Evolutionary conservation across 2,888 invertebrate species (phyloP).

Genomic region (Phengaris arion): DNA sequence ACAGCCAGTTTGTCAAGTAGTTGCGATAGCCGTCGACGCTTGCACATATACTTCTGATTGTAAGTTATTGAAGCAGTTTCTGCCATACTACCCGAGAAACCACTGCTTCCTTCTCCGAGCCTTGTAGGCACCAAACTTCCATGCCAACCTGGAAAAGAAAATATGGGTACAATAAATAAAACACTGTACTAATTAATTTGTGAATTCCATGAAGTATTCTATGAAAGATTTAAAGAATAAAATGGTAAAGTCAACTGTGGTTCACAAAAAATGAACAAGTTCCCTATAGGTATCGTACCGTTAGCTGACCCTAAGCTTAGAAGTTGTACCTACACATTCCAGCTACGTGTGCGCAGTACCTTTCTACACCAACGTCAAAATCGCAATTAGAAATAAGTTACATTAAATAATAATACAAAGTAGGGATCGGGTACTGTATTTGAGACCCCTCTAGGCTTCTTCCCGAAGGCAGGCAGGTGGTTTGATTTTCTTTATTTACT

Average conservation of each 20-base stretch:
- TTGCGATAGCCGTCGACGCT: constrained; percentile 88
- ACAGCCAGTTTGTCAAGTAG: constrained; percentile 86
- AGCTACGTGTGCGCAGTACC: not conserved
- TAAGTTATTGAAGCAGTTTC: constrained; percentile 61
- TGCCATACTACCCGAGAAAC: constrained; percentile 66
- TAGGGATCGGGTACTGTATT: not conserved
- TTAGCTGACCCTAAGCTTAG: not conserved
- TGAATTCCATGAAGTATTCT: not conserved
- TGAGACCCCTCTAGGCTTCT: not conserved
- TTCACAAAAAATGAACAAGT: not conserved
- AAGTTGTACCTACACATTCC: not conserved
- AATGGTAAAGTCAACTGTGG: not conserved
- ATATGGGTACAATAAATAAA: not conserved
- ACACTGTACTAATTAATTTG: not conserved
- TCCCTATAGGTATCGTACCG: not conserved
- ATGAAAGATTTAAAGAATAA: not conserved
- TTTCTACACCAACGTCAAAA: not conserved
- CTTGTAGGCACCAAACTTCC: constrained; percentile 48
- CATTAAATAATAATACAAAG: not conserved
- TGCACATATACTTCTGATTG: constrained; percentile 77
- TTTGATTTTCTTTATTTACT: constrained; percentile 46
- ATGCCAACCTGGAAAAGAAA: constrained; percentile 51
- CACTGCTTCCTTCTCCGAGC: constrained; percentile 54
- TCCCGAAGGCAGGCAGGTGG: constrained; percentile 54
- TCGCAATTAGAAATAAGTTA: not conserved